Percentiles rank a stretch among this genome's conserved stretches.
These are phyloP conservation scores for Onychomys leucogaster DNA, from an alignment of 2,797 vertebrate species.

Conservation along the genomic window DNA sequence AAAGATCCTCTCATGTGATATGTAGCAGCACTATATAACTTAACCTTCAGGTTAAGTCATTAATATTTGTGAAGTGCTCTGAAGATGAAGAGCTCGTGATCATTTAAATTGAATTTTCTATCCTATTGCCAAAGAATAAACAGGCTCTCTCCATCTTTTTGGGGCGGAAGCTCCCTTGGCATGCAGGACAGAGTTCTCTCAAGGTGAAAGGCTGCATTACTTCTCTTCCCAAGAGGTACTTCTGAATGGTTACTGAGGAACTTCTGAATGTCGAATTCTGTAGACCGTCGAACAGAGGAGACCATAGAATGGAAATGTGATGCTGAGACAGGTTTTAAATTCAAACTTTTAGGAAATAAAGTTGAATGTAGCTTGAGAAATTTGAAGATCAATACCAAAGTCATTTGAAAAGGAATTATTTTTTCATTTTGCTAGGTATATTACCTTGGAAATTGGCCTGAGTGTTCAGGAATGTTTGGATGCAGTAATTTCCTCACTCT, in stretches of 20 bases:
- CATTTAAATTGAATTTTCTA: conserved; percentile 43
- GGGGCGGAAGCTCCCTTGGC: not conserved
- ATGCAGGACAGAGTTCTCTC: not conserved
- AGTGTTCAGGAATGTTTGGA: conserved; percentile 19
- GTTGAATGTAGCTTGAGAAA: not conserved
- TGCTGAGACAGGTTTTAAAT: not conserved
- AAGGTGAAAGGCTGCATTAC: not conserved
- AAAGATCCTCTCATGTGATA: not conserved
- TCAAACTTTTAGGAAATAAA: conserved; percentile 32
- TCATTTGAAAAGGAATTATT: not conserved
- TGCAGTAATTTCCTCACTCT: not conserved
- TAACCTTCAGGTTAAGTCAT: conserved; percentile 38
- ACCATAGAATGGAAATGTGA: not conserved
- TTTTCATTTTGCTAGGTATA: not conserved
- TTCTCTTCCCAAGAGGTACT: rapidly evolving
- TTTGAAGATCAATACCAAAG: conserved; percentile 33
- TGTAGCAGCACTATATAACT: not conserved
- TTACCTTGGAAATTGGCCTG: not conserved
- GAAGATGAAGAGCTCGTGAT: conserved; percentile 60
- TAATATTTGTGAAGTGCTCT: conserved; percentile 59
- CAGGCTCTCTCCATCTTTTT: not conserved
- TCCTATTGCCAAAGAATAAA: conserved; percentile 56
- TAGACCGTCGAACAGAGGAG: not conserved
- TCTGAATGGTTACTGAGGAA: not conserved
- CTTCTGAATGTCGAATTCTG: not conserved